A percentile compares a stretch with the other conserved stretches of the same genome.
phyloP scores from a whole-genome alignment of 2,797 vertebrate genomes.

The Rhinichthys osculus region DNA sequence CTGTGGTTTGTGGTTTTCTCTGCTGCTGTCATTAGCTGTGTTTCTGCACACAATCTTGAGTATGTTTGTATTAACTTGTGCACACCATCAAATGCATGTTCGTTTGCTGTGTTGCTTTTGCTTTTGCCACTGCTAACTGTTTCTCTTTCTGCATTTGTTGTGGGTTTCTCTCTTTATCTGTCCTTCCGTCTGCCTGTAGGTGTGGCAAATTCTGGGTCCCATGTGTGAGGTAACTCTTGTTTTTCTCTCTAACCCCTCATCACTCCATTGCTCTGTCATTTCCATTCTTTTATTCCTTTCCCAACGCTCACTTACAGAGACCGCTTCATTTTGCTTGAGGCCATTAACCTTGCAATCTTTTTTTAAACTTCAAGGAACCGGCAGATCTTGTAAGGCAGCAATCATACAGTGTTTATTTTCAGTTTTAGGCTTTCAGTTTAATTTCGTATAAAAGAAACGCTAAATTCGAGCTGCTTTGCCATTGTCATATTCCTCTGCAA shows the following conservation, averaged over 20 bases:
- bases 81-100: constrained; percentile 17
- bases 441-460: neutral
- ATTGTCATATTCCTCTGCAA: neutral
- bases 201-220: constrained; percentile 90
- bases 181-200: constrained; percentile 78
- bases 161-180: constrained; percentile 33
- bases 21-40: neutral
- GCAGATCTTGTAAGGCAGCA: neutral
- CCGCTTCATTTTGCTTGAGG: neutral
- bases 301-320: neutral
- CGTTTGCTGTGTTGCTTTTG: constrained; percentile 56
- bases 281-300: constrained; percentile 1
- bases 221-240: constrained; percentile 88
- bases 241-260: constrained; percentile 46
- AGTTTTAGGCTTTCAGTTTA: neutral
- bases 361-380: neutral
- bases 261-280: neutral
- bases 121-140: constrained; percentile 63
- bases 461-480: neutral
- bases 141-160: constrained; percentile 49
- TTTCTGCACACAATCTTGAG: constrained; percentile 5
- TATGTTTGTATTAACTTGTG: neutral
- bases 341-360: neutral
- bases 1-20: constrained; percentile 3
- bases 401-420: neutral